Percentiles rank a stretch among this genome's conserved stretches.
phyloP scores from a whole-genome alignment of 2,888 invertebrate genomes.

The Eristalis tenax region DNA sequence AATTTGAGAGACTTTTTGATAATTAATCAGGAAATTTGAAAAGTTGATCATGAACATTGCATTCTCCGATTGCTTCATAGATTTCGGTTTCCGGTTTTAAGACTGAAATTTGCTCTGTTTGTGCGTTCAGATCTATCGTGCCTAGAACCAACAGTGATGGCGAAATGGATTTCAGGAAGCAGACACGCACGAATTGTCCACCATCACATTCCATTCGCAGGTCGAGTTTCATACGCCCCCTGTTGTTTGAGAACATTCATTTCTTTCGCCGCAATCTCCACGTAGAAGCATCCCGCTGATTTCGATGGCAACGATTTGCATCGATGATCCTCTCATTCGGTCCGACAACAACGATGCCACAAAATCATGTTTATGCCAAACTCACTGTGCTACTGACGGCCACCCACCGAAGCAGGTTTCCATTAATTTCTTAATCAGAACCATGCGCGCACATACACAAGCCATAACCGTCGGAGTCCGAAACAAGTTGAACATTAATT shows the following conservation, averaged over 20 bases:
- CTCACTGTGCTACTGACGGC: slow-evolving; percentile 33
- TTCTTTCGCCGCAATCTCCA: neutral
- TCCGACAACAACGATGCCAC: neutral
- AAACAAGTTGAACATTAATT: slow-evolving; percentile 65
- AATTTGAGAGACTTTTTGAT: neutral
- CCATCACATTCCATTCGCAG: no score
- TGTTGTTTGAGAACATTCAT: no score
- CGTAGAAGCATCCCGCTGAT: neutral
- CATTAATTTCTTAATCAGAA: slow-evolving; percentile 69
- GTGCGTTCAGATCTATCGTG: no score
- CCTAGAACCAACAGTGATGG: no score
- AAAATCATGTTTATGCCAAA: slow-evolving; percentile 12
- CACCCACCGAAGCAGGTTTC: slow-evolving; percentile 66
- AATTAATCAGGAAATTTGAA: no score
- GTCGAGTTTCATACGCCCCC: no score
- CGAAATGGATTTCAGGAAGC: no score
- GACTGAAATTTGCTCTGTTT: no score
- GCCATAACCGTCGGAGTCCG: slow-evolving; percentile 63
- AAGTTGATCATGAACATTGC: no score
- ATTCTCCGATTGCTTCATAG: no score
- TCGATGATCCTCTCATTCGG: neutral
- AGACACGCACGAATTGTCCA: no score
- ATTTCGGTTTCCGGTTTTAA: no score
- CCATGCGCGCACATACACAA: slow-evolving; percentile 41
- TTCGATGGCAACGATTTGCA: neutral